These are phyloP conservation scores for Camponotus fellah DNA, from an alignment of 2,888 invertebrate species.

Conservation along the genomic window DNA sequence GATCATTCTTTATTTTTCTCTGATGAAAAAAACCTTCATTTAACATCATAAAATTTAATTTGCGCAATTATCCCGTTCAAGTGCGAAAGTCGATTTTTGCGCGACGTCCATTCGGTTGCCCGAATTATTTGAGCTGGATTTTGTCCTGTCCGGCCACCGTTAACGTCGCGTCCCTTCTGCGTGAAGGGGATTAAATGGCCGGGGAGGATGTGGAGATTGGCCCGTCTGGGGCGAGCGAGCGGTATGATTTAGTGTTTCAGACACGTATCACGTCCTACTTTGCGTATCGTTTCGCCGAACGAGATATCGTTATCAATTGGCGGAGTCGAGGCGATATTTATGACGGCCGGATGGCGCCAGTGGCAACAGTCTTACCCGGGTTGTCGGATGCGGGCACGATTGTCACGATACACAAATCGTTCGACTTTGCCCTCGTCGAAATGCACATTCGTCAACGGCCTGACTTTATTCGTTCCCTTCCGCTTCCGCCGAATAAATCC, in stretches of 20 bases:
- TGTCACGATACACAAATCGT: constrained; percentile 43
- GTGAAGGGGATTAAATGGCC: constrained; percentile 33
- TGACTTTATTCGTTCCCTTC: constrained; percentile 37
- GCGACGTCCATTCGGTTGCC: neutral
- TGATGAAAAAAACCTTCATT: no score
- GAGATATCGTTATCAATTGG: constrained; percentile 70
- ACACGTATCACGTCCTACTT: constrained; percentile 62
- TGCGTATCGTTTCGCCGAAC: constrained; percentile 65
- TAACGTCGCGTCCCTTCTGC: neutral
- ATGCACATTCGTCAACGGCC: constrained; percentile 47
- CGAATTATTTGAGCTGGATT: constrained; percentile 4
- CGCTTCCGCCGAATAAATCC: constrained; percentile 42
- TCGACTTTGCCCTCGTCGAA: constrained; percentile 45
- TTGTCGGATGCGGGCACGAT: constrained; percentile 28
- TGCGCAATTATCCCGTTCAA: neutral
- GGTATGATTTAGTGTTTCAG: constrained; percentile 43
- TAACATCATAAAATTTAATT: neutral
- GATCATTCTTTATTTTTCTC: no score
- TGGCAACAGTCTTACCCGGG: constrained; percentile 51
- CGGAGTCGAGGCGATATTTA: constrained; percentile 58
- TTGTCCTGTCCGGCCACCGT: neutral
- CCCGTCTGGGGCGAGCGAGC: constrained; percentile 34
- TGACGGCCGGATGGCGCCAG: constrained; percentile 53
- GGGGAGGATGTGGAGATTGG: constrained; percentile 43
- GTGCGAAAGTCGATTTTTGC: neutral